phyloP scores from a whole-genome alignment of 2,113 vertebrate species.

The Sebastes schlegelii region DNA sequence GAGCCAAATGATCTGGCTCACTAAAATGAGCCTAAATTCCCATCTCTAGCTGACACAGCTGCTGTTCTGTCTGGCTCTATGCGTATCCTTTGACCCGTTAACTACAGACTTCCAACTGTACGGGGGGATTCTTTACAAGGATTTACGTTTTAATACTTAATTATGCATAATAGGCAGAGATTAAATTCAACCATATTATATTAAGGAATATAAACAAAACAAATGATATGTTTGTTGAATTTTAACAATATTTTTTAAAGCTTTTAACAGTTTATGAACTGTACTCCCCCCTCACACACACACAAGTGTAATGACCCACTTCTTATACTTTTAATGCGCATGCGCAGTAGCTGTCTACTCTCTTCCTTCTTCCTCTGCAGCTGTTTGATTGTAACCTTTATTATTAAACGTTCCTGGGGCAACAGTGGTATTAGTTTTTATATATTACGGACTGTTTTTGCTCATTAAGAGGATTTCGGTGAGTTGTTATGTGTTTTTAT shows the following conservation, averaged over 20 bases:
- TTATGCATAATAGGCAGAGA: accelerated
- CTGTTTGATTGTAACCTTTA: not conserved
- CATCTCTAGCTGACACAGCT: not conserved
- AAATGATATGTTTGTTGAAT: accelerated
- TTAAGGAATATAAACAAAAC: accelerated
- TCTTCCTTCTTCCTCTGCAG: conserved; percentile 21
- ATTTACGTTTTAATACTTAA: not conserved
- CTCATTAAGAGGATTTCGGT: conserved; percentile 69
- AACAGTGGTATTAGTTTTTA: conserved; percentile 51
- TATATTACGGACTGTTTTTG: conserved; percentile 68
- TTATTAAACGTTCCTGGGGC: not conserved
- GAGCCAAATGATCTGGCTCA: too few species aligned
- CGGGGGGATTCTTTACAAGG: not conserved
- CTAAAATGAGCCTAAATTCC: too few species aligned
- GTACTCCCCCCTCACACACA: not conserved
- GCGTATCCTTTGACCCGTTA: not conserved
- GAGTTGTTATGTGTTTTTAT: not conserved
- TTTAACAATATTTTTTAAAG: accelerated
- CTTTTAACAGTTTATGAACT: conserved; percentile 5
- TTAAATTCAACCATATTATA: accelerated
- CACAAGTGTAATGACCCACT: conserved; percentile 26
- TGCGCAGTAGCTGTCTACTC: conserved; percentile 8
- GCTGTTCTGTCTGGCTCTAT: not conserved
- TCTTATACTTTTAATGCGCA: conserved; percentile 37
- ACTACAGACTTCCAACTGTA: not conserved